These are phyloP conservation scores for Notothenia rossii DNA, from an alignment of 2,113 vertebrate genomes.

Conservation along the genomic window DNA sequence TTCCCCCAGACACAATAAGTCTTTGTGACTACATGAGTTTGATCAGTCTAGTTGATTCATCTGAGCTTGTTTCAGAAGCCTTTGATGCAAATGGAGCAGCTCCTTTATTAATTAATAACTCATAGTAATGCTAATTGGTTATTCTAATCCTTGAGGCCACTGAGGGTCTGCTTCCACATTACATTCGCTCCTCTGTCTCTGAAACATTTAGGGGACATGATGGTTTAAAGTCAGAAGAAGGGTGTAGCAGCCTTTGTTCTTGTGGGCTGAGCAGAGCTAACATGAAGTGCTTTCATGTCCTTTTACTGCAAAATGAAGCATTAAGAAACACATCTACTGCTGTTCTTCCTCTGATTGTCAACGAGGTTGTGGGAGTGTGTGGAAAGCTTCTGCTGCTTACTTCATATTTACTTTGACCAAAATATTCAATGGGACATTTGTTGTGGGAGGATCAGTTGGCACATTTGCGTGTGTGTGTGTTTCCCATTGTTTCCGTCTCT, in stretches of 20 bases:
- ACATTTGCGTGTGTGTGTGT: too few relatives aligned
- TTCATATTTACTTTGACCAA: neutral
- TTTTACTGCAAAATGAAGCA: slow-evolving; percentile 26
- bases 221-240: slow-evolving; percentile 8
- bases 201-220: slow-evolving; percentile 40
- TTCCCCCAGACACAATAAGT: slow-evolving; percentile 1
- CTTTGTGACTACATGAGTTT: slow-evolving; percentile 15
- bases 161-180: slow-evolving; percentile 27
- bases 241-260: slow-evolving; percentile 18
- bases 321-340: slow-evolving; percentile 15
- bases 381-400: slow-evolving; percentile 29
- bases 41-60: slow-evolving; percentile 29
- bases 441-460: too few relatives aligned
- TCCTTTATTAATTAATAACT: slow-evolving; percentile 45
- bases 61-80: slow-evolving; percentile 14
- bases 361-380: slow-evolving; percentile 32
- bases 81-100: slow-evolving; percentile 35
- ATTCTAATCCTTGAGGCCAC: slow-evolving; percentile 9
- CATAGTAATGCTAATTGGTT: slow-evolving; percentile 28
- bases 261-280: slow-evolving; percentile 9
- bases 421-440: neutral
- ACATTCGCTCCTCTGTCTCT: slow-evolving; percentile 22
- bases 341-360: slow-evolving; percentile 7
- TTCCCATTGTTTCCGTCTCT: too few relatives aligned
- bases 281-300: slow-evolving; percentile 34